Evolutionary conservation across 2,888 invertebrate species (phyloP), one percentile per base, ranked within the genome.

Genomic region (Drosophila eohydei): DNA sequence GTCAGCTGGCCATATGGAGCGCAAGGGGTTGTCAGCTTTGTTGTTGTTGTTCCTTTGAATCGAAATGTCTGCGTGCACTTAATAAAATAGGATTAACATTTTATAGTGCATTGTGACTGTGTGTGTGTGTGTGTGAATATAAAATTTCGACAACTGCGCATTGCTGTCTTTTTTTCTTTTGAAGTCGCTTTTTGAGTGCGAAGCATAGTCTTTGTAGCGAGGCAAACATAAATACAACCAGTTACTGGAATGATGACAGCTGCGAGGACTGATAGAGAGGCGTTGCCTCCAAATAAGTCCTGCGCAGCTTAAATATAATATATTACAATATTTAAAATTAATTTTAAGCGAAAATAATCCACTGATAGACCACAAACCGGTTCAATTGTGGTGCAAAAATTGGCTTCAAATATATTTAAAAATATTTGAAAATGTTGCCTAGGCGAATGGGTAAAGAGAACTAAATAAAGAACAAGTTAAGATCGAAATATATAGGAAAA

Each of bases 181-280:
- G 50, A 40, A 44, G 54, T 38, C 57, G 56, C 50, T 26, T 51
- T 60, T 50, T 44, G 70, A 51, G 32, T 55, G 40, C 54, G 51
- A 57, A 57, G 32, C 65, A 63, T 30, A 40, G 48, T 36, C 64
- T 61, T 30, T 36, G 44, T 12, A n/a, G 21, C 41, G 26, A 56
- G 8, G 43, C 43, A 32, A 16, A 28, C 30, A 51, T 38, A 52
- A 46, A 56, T 34, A 74, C 69, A 89, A 89, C 84, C 84, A 89
- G 88, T 86, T 86, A 80, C 83, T 76, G 81, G 69, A 88, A 89
- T 85, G 88, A 77, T 88, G 85, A 89, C 85, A 86, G 89, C 89
- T 86, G 85, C 85, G 64, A 44, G 78, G 44, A 72, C 52, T 61
- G 74, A 64, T 69, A 66, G 52, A 56, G 48, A 50, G 43, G 54